Base-by-base conservation (phyloP, 2,113 vertebrate species). In the Globicephala melas region DNA sequence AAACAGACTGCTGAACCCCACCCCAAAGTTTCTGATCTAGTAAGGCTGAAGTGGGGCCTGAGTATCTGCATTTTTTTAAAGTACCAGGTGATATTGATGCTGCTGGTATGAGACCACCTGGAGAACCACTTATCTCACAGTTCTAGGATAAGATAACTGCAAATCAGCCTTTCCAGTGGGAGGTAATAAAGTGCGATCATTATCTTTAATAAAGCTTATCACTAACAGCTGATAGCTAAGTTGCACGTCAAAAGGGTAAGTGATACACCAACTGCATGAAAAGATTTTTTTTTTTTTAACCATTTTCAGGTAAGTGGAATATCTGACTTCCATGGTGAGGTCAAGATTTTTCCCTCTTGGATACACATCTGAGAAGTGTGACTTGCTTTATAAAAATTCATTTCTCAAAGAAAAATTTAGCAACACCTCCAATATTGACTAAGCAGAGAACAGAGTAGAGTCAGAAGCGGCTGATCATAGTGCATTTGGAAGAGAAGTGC, bases 401-500 rank as follows among this genome's bases (percentile, higher is more conserved):
- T 36, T 93, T 96, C 85, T 94, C 41, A 63, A 91, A 89, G 33
- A 92, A 96, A 97, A 93, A 83, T 63, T 76, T 71, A 91, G 20
- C 26, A 86, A 80, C 8, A 86, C 21, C 5, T 83, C n/a, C 26
- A 93, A 80, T 62, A 92, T 0, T 89, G 38, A 92, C 31, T 76
- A 93, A 79, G n/a, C 15, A 68, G 47, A 74, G 31, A 89, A 89
- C 1, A 79, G 31, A 60, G 6, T 1, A 76, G 53, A 76, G 17
- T 88, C 11, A 80, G 89, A 76, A 95, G 31, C 47, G 11, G 23
- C 4, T 73, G 8, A 70, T 79, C 6, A 89, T 6, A 84, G 33
- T 67, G 31, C 25, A 44, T 87, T 1, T 60, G 28, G 38, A 90
- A 53, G 20, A 85, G 20, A 87, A 74, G 5, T 58, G 44, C 28